Evolutionary conservation across 2,888 invertebrate genomes (phyloP).

Genomic region (Coecobrya sp.): DNA sequence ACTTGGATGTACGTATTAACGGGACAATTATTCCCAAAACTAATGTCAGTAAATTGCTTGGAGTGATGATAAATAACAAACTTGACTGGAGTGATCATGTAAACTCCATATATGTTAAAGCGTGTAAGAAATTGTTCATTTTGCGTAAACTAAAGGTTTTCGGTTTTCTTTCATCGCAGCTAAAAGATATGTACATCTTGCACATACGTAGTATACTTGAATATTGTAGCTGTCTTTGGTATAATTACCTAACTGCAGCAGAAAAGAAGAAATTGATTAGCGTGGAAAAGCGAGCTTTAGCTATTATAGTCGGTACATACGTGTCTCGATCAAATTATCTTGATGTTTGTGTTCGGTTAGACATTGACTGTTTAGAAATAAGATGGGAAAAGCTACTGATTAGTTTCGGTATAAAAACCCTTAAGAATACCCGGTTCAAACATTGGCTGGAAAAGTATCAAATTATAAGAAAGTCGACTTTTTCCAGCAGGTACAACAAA

Average conservation of each 20-base stretch:
- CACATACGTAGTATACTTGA: slow-evolving; percentile 43
- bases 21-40: background rate
- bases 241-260: background rate
- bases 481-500: background rate
- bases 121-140: slow-evolving; percentile 33
- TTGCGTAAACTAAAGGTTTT: slow-evolving; percentile 10
- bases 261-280: background rate
- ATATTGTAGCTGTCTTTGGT: slow-evolving; percentile 49
- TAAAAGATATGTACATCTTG: background rate
- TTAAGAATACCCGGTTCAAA: background rate
- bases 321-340: slow-evolving; percentile 13
- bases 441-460: slow-evolving; percentile 11
- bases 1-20: background rate
- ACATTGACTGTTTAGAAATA: background rate
- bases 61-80: slow-evolving; percentile 25
- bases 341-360: background rate
- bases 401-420: background rate
- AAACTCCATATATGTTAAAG: background rate
- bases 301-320: slow-evolving; percentile 22
- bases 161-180: background rate
- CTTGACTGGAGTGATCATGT: slow-evolving; percentile 35
- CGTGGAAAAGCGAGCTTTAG: slow-evolving; percentile 41
- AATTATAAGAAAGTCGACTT: background rate
- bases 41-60: slow-evolving; percentile 2
- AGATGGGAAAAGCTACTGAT: background rate